phyloP scores from a whole-genome alignment of 2,797 vertebrate species.

The Limnodromus scolopaceus region DNA sequence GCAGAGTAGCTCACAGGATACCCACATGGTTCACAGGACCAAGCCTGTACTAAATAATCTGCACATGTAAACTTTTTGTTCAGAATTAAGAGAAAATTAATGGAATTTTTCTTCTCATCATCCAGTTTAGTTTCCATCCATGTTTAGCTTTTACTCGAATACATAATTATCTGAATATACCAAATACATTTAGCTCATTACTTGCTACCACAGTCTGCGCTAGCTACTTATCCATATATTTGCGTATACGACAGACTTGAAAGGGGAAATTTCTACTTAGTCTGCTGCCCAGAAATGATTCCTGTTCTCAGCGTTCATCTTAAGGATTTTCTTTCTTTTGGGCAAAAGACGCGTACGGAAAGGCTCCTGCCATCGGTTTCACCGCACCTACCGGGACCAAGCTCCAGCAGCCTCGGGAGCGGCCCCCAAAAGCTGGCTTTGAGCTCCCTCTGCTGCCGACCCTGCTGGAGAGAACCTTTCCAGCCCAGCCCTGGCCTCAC shows the following conservation, averaged over 20 bases:
- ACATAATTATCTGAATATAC: neutral
- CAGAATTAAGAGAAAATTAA: neutral
- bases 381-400: fast-evolving
- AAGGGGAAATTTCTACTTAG: neutral
- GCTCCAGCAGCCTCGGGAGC: neutral
- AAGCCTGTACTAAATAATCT: neutral
- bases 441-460: conserved; percentile 61
- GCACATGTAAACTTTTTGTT: neutral
- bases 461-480: neutral
- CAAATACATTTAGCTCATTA: neutral
- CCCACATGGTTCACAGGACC: fast-evolving
- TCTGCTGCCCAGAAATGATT: neutral
- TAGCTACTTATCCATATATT: neutral
- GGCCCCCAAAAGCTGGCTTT: neutral
- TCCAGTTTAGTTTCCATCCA: neutral
- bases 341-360: fast-evolving
- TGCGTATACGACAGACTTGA: neutral
- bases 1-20: neutral
- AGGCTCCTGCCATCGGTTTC: neutral
- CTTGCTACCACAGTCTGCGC: neutral
- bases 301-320: neutral
- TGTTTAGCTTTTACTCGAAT: neutral
- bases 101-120: neutral
- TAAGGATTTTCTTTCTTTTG: neutral
- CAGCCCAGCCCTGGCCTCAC: fast-evolving